phyloP scores from a whole-genome alignment of 2,888 invertebrate genomes.

The Koerneria pararmatus region DNA sequence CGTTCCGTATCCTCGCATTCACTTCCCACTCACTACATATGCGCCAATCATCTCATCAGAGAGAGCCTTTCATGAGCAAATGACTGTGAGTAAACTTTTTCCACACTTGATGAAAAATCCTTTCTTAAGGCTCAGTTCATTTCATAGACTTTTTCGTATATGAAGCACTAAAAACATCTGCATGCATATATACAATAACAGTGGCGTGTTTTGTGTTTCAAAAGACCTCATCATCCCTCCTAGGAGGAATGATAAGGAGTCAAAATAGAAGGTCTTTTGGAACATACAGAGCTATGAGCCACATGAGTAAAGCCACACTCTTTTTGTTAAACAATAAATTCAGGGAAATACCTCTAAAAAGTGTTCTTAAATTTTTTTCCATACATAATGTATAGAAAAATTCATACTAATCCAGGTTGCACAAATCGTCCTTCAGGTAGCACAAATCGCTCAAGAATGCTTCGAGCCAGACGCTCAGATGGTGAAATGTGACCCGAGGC shows the following conservation, averaged over 20 bases:
- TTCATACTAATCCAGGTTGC: background rate
- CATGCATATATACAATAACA: too few species aligned
- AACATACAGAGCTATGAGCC: too few species aligned
- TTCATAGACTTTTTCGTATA: too few species aligned
- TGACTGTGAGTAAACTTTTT: slow-evolving; percentile 16
- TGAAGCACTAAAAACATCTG: too few species aligned
- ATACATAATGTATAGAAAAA: background rate
- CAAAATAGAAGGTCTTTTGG: too few species aligned
- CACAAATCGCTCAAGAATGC: slow-evolving; percentile 87
- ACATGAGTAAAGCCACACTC: too few species aligned
- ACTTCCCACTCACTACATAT: slow-evolving; percentile 75
- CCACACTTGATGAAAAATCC: background rate
- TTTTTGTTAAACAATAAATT: too few species aligned
- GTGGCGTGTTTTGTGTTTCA: too few species aligned
- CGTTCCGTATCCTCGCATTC: slow-evolving; percentile 84
- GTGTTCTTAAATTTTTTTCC: too few species aligned
- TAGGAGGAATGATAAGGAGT: too few species aligned
- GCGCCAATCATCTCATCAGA: slow-evolving; percentile 57
- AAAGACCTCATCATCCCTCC: too few species aligned
- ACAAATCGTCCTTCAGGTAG: slow-evolving; percentile 39
- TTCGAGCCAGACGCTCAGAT: slow-evolving; percentile 71
- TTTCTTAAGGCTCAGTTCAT: background rate
- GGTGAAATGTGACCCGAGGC: slow-evolving; percentile 66
- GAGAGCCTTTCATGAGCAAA: slow-evolving; percentile 56
- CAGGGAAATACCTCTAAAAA: too few species aligned